Percentiles rank a stretch among this genome's conserved stretches.
These are phyloP conservation scores for Aldrovandia affinis DNA, from an alignment of 2,797 vertebrate genomes.

Conservation along the genomic window DNA sequence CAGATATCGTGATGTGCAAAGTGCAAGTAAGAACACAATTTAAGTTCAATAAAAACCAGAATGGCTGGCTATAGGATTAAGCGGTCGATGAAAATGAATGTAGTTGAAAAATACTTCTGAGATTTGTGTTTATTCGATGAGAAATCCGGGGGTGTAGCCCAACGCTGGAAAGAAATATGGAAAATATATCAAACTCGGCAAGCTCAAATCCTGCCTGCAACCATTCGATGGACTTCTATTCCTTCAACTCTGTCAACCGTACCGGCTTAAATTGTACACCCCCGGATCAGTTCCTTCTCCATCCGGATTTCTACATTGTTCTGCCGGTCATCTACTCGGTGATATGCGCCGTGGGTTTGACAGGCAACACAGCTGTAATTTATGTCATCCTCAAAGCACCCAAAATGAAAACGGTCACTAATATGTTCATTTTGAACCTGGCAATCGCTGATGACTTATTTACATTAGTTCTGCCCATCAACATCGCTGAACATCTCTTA, in stretches of 20 bases:
- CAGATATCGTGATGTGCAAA: constrained; percentile 24
- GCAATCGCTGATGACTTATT: constrained; percentile 84
- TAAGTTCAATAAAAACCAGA: constrained; percentile 12
- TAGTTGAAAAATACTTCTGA: background rate
- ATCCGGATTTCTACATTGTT: constrained; percentile 72
- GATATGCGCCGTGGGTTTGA: constrained; percentile 83
- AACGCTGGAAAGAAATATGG: constrained; percentile 26
- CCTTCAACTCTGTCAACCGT: constrained; percentile 21
- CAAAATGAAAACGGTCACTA: constrained; percentile 88
- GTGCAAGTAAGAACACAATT: constrained; percentile 10
- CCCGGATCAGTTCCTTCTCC: constrained; percentile 54
- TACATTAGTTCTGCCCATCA: constrained; percentile 81
- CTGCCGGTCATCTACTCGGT: constrained; percentile 81
- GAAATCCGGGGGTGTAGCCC: background rate
- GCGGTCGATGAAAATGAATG: background rate
- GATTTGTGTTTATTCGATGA: constrained; percentile 9
- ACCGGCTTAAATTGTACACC: constrained; percentile 54
- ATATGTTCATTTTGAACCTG: constrained; percentile 86
- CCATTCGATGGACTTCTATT: constrained; percentile 8
- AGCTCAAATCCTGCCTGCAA: constrained; percentile 19
- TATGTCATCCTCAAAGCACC: constrained; percentile 85
- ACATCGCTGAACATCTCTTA: constrained; percentile 80
- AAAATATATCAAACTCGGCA: constrained; percentile 24
- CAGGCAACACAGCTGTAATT: constrained; percentile 82
- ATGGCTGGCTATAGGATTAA: constrained; percentile 21